These are phyloP conservation scores for Troides helena DNA, from an alignment of 2,888 invertebrate genomes.

Conservation along the genomic window DNA sequence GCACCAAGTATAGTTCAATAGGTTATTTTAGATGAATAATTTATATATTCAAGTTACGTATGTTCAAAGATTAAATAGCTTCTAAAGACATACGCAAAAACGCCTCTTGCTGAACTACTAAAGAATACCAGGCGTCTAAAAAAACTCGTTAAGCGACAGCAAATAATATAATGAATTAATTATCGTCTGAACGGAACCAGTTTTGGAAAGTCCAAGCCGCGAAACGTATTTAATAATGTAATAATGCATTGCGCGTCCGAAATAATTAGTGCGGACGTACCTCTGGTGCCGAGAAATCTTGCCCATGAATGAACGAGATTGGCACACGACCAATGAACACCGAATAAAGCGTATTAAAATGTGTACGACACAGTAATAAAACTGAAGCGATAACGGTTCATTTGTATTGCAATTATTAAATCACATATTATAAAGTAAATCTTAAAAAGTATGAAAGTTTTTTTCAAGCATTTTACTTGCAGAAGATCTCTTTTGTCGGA, in stretches of 20 bases:
- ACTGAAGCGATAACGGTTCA: slow-evolving; percentile 3
- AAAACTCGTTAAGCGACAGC: slow-evolving; percentile 21
- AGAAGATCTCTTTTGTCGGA: too few relatives aligned
- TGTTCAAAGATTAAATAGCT: too few relatives aligned
- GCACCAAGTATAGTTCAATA: too few relatives aligned
- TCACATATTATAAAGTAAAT: not conserved
- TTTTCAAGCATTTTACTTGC: not conserved
- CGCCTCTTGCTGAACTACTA: too few relatives aligned
- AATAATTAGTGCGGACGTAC: slow-evolving; percentile 25
- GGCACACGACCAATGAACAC: slow-evolving; percentile 19
- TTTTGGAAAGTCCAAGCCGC: slow-evolving; percentile 24
- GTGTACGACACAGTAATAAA: slow-evolving; percentile 19
- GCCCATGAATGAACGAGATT: slow-evolving; percentile 27
- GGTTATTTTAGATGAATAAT: too few relatives aligned
- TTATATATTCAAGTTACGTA: too few relatives aligned
- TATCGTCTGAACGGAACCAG: slow-evolving; percentile 18
- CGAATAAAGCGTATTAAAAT: slow-evolving; percentile 22
- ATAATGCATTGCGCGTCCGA: slow-evolving; percentile 24
- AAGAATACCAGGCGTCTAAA: not conserved
- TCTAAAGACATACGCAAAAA: too few relatives aligned
- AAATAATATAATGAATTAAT: slow-evolving; percentile 27
- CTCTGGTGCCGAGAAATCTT: slow-evolving; percentile 15
- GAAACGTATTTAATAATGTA: slow-evolving; percentile 19
- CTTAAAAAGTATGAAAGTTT: not conserved
- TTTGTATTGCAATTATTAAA: not conserved